Percentiles rank a stretch among this genome's conserved stretches.
Evolutionary conservation across 1,140 invertebrate genomes (phyloP).

Genomic region (Drosophila truncata): DNA sequence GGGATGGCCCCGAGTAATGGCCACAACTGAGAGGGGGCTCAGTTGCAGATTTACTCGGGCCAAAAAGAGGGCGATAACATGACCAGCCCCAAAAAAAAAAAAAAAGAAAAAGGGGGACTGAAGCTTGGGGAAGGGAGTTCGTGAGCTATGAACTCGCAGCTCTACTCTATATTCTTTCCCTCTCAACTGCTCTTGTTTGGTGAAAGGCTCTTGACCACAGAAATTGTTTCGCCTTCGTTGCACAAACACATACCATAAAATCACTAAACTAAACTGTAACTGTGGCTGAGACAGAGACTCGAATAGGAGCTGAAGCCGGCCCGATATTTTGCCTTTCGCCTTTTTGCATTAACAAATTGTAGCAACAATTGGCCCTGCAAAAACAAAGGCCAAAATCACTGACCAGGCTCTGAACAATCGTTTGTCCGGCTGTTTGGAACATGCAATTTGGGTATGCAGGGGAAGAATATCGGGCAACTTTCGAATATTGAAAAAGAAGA

Average conservation of each 20-base stretch:
- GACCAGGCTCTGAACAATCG: constrained; percentile 10
- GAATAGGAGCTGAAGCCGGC: constrained; percentile 3
- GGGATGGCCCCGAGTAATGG: constrained; percentile 11
- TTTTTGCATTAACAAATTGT: constrained; percentile 54
- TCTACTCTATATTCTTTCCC: constrained; percentile 14
- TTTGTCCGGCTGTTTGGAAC: constrained; percentile 25
- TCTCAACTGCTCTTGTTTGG: constrained; percentile 30
- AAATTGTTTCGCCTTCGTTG: constrained; percentile 49
- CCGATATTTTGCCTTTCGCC: constrained; percentile 47
- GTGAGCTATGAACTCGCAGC: constrained; percentile 50
- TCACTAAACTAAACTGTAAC: constrained; percentile 27
- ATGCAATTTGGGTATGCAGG: constrained; percentile 25
- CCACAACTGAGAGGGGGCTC: constrained; percentile 5
- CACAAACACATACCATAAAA: constrained; percentile 40
- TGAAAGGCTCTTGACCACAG: constrained; percentile 62
- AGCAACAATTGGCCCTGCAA: constrained; percentile 44
- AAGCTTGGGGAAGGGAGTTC: constrained; percentile 28
- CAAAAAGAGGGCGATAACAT: constrained; percentile 37
- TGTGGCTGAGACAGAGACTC: constrained; percentile 7
- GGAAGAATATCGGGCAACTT: constrained; percentile 14
- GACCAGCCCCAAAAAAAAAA: constrained; percentile 4
- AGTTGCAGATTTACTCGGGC: constrained; percentile 31
- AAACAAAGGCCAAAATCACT: constrained; percentile 36
- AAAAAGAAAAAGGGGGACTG: background rate
- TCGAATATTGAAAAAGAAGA: constrained; percentile 15